Evolutionary conservation across 2,113 vertebrate species (phyloP), one percentile per base, ranked within the genome.

Genomic region (Centrocercus urophasianus): DNA sequence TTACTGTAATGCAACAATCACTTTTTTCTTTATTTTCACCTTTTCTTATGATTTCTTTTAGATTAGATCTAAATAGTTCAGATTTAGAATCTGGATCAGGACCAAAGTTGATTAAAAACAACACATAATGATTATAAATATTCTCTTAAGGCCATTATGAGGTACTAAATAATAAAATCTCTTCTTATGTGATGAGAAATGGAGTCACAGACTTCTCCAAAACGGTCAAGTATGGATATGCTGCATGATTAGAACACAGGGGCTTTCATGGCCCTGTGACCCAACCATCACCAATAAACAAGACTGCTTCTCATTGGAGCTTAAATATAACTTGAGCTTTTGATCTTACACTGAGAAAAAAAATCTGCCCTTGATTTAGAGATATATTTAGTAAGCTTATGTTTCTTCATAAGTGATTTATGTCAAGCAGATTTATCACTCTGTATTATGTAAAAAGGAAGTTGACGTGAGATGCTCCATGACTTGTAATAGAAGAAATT

Each of bases 271-370:
- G 76, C 72, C 36, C 27, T 69, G 1, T 72, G 82, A 43, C 64
- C 38, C 73, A 90, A 16, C 24, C 13, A 20, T 12, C 32, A 45
- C 25, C 57, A 86, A 60, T 89, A 93, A 87, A 70, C 84, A 87
- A 91, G 43, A 13, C 38, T 88, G 52, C 65, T 79, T 92, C 72
- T 91, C 54, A 25, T 88, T 89, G 71, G 22, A 85, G 47, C 43
- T 86, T 64, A 90, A 86, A 89, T 89, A 60, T 43, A 83, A 86
- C 72, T 95, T 84, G 40, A 75, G 61, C 34, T 95, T 92, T 93
- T 92, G 43, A 88, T 88, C 80, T 92, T 64, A 38, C 18, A 47
- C 60, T 86, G 73, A 90, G 36, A 13, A 43, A 83, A 38, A 38
- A 88, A 60, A 71, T 47, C 56, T 91, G 65, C 15, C 38, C 28